Base-by-base conservation (phyloP, 2,888 invertebrate species). In the Tribolium freemani region DNA sequence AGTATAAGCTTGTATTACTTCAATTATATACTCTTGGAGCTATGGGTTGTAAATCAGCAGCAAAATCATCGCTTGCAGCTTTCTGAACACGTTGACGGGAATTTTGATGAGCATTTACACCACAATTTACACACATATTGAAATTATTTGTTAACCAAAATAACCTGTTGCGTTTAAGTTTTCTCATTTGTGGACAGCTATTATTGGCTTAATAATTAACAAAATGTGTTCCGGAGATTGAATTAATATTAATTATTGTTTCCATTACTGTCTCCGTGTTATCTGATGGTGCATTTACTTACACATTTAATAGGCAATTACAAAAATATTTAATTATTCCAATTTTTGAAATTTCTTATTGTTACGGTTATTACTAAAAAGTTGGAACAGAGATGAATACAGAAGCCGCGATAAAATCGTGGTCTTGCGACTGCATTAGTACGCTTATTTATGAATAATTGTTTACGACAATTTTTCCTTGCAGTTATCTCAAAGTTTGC, bases 381-480 rank as follows among this genome's bases (percentile, higher is more conserved):
- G 26, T 26, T 26, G 26, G 26, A 26, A 3, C 5, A 26, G 5
- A 3, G 5, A 3, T 3, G 26, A 38, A 9, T 38, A 38, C 3
- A 38, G 8, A 38, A 38, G n/a, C 8, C 8, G 8, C 8, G 5
- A 38, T 38, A 38, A 38, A 38, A 38, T 38, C 38, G 38, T 38
- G 38, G 38, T 6, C n/a, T 38, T 38, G n/a, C 5, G n/a, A 8
- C 3, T 3, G 38, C 38, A 38, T 38, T 38, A 38, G 38, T 38
- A 38, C 8, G 38, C 38, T 38, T 51, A 21, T 51, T 38, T 38
- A 0, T 3, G 38, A 38, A 38, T 38, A n/a, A 38, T 38, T 38
- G 38, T 38, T 64, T 44, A 8, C 10, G 20, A 13, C 9, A 54
- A 44, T 20, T 67, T 66, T 68, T 68, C 57, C 58, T 68, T 20